These are phyloP conservation scores for Xanthostigma xanthostigma DNA, from an alignment of 2,888 invertebrate genomes.

Conservation along the genomic window DNA sequence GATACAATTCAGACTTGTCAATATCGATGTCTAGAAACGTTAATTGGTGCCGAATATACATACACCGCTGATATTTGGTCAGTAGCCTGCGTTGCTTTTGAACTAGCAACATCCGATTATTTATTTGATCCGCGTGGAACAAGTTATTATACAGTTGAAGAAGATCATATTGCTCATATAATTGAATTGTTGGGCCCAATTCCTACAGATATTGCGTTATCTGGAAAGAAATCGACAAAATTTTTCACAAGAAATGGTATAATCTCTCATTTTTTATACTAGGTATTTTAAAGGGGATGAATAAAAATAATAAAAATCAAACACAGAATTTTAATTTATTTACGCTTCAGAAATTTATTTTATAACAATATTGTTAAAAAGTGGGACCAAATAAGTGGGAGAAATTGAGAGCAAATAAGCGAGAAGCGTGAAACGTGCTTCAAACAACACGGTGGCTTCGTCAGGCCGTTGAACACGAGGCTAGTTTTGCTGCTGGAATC, in stretches of 20 bases:
- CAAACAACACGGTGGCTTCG: too few relatives aligned
- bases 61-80: slow-evolving; percentile 77
- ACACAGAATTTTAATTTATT: too few relatives aligned
- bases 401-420: too few relatives aligned
- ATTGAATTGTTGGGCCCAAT: slow-evolving; percentile 69
- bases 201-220: slow-evolving; percentile 55
- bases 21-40: slow-evolving; percentile 65
- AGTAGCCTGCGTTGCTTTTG: slow-evolving; percentile 74
- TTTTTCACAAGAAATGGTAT: slow-evolving; percentile 57
- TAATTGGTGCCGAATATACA: slow-evolving; percentile 62
- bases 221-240: slow-evolving; percentile 56
- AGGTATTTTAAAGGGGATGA: background rate
- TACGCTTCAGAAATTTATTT: too few relatives aligned
- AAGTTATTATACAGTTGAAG: slow-evolving; percentile 58
- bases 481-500: too few relatives aligned
- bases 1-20: slow-evolving; percentile 77
- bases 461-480: too few relatives aligned
- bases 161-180: slow-evolving; percentile 74
- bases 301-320: too few relatives aligned
- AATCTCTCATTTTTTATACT: slow-evolving; percentile 1
- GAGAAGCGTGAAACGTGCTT: too few relatives aligned
- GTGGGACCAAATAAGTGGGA: too few relatives aligned
- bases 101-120: slow-evolving; percentile 76
- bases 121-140: slow-evolving; percentile 66
- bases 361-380: too few relatives aligned